A percentile compares a stretch with the other conserved stretches of the same genome.
These are phyloP conservation scores for Drosophila ezoana DNA, from an alignment of 2,888 invertebrate species.

Conservation along the genomic window DNA sequence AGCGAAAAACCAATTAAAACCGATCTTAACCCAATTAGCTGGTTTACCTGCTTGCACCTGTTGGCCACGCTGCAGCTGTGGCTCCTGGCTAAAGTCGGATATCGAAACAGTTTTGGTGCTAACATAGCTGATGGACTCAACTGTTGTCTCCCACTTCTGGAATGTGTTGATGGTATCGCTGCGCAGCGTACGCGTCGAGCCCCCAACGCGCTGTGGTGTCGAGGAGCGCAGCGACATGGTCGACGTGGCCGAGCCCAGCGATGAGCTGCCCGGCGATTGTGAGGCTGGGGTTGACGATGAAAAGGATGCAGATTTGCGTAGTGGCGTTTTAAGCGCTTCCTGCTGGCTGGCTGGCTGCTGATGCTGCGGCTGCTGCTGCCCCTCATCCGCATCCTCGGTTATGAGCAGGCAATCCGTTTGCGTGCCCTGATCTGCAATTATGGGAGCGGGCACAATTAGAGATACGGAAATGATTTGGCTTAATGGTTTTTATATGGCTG, in stretches of 20 bases:
- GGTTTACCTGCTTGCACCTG: slow-evolving; percentile 64
- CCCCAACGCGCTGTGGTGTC: slow-evolving; percentile 49
- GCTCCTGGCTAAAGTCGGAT: slow-evolving; percentile 69
- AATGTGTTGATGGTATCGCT: slow-evolving; percentile 84
- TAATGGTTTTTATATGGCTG: slow-evolving; percentile 18
- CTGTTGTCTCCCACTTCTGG: slow-evolving; percentile 85
- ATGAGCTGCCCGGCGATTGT: slow-evolving; percentile 68
- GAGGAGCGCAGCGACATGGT: slow-evolving; percentile 77
- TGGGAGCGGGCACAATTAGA: slow-evolving; percentile 5
- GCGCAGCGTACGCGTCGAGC: slow-evolving; percentile 72
- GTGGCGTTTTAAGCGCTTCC: slow-evolving; percentile 46
- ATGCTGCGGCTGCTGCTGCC: slow-evolving; percentile 1
- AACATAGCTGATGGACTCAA: slow-evolving; percentile 84
- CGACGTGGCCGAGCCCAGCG: slow-evolving; percentile 77
- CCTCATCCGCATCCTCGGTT: slow-evolving; percentile 66
- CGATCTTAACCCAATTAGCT: slow-evolving; percentile 22
- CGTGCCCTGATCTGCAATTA: slow-evolving; percentile 76
- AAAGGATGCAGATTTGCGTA: slow-evolving; percentile 81
- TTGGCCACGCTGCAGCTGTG: slow-evolving; percentile 48
- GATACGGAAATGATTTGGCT: slow-evolving; percentile 47
- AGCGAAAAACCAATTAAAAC: slow-evolving; percentile 16
- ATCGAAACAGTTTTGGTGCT: slow-evolving; percentile 82
- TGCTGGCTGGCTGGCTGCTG: slow-evolving; percentile 10
- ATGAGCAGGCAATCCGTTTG: slow-evolving; percentile 79
- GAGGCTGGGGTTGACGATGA: slow-evolving; percentile 70